Conservation (phyloP, 92 coral and sea anemone species). For the Epizoanthus illoricatus region DNA sequence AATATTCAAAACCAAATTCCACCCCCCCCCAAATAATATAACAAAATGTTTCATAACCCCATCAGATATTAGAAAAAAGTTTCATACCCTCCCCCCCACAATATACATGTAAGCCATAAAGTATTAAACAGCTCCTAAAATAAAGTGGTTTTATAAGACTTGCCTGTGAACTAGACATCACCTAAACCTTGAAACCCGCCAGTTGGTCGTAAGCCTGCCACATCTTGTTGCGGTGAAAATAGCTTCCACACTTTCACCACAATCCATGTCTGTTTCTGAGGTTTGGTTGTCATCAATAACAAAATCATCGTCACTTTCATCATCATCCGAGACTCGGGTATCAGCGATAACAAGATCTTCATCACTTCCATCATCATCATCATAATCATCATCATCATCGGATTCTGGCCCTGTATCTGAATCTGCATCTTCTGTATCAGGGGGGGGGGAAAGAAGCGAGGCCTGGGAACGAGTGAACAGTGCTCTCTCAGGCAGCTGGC, state of each 20-base stretch:
- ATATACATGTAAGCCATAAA: background rate
- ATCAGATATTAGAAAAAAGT: too few species aligned
- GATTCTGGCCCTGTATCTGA: background rate
- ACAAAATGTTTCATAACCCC: too few species aligned
- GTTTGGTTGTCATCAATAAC: background rate
- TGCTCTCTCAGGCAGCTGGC: too few species aligned
- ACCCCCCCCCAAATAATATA: too few species aligned
- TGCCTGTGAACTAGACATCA: constrained; percentile 1
- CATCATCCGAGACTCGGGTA: constrained; percentile 19
- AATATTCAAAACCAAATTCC: too few species aligned
- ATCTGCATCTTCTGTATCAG: background rate
- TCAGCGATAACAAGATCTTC: constrained; percentile 25
- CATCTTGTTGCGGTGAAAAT: constrained; percentile 33
- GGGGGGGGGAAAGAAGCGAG: too few species aligned
- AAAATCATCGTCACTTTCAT: background rate
- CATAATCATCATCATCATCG: background rate
- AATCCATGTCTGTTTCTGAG: constrained; percentile 9
- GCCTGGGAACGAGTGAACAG: too few species aligned
- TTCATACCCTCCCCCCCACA: too few species aligned
- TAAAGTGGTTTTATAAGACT: background rate
- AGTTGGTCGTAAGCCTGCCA: constrained; percentile 36
- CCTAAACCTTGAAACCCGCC: constrained; percentile 26
- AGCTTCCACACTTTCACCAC: constrained; percentile 17
- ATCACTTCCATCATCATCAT: constrained; percentile 13
- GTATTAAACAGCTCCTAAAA: background rate